Evolutionary conservation across 2,797 vertebrate genomes (phyloP), one percentile per base, ranked within the genome.

Genomic region (Todus mexicanus): DNA sequence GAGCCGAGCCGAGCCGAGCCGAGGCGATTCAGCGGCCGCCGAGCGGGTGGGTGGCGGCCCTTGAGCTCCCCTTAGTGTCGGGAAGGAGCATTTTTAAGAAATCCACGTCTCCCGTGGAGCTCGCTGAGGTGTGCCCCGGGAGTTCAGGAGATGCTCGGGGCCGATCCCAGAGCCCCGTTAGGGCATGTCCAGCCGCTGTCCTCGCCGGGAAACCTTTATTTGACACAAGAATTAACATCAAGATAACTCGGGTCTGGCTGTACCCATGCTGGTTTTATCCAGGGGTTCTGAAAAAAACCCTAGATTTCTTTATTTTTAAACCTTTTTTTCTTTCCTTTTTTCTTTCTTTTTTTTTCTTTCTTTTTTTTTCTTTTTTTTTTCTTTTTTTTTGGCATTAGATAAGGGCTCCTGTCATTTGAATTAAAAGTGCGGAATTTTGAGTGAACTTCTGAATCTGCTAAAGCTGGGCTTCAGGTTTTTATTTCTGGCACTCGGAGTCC

Each of bases 21-120:
- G 65, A 15, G 18, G 9, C 23, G 47, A 23, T 7, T 21, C 48
- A 7, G 60, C 29, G 7, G 48, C 50, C 11, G 48, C 13, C 20
- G 68, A 56, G 61, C 84, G 12, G 40, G 77, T 51, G 12, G 40
- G 77, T 51, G 35, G 88, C 64, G 93, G 96, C 92, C 76, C 95
- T 94, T 84, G 95, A 88, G 91, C 96, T 86, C 96, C 96, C 93
- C 93, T 95, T 95, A 93, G 96, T 53, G 96, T 69, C 45, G 31
- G 56, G 19, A 95, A 83, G 69, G 65, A 89, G 94, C 54, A 70
- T 84, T 83, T 84, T 75, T 15, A 23, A 31, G 7, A 29, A 27
- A 17, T 3, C 12, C 15, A 6, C 12, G 19, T 8, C 12, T 15
- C 4, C 12, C 21, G 27, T 15, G 7, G 22, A 9, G 16, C 1